Evolutionary conservation across 2,888 invertebrate species (phyloP).

Genomic region (Myopa tessellatipennis): DNA sequence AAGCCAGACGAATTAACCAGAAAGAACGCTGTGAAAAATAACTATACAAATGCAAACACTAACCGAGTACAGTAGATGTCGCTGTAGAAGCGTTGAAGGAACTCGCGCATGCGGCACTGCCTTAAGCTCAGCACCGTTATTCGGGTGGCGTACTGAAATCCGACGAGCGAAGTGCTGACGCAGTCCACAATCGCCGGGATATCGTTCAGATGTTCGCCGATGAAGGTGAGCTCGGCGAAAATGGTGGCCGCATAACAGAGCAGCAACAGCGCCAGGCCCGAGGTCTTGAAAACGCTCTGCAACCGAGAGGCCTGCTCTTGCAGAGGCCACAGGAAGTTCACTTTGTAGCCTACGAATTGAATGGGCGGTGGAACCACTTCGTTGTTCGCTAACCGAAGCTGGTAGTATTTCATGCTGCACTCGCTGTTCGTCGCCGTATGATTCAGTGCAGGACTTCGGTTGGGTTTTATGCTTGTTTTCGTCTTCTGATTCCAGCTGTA

Average conservation of each 20-base stretch:
- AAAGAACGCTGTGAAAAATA: not conserved
- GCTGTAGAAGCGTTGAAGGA: constrained; percentile 44
- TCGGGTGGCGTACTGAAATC: constrained; percentile 44
- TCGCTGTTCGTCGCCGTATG: not conserved
- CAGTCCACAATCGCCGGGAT: constrained; percentile 45
- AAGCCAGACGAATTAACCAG: not conserved
- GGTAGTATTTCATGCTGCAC: constrained; percentile 23
- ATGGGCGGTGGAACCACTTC: constrained; percentile 27
- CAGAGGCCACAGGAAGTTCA: constrained; percentile 48
- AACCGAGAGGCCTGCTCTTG: constrained; percentile 25
- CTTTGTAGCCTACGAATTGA: constrained; percentile 44
- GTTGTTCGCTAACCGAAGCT: constrained; percentile 13
- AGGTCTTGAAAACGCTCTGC: not conserved
- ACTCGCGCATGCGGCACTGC: constrained; percentile 38
- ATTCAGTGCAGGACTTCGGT: not conserved
- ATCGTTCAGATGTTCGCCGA: constrained; percentile 42
- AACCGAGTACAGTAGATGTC: constrained; percentile 45
- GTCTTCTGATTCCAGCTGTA: not conserved
- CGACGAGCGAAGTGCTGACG: constrained; percentile 46
- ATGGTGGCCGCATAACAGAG: constrained; percentile 40
- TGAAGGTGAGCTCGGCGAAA: constrained; percentile 43
- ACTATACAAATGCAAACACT: constrained; percentile 4
- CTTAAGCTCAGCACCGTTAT: constrained; percentile 33
- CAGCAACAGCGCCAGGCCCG: constrained; percentile 30
- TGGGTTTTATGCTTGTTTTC: not conserved